A percentile compares a stretch with the other conserved stretches of the same genome.
Evolutionary conservation across 2,888 invertebrate species (phyloP).

Genomic region (Conomelus anceps): DNA sequence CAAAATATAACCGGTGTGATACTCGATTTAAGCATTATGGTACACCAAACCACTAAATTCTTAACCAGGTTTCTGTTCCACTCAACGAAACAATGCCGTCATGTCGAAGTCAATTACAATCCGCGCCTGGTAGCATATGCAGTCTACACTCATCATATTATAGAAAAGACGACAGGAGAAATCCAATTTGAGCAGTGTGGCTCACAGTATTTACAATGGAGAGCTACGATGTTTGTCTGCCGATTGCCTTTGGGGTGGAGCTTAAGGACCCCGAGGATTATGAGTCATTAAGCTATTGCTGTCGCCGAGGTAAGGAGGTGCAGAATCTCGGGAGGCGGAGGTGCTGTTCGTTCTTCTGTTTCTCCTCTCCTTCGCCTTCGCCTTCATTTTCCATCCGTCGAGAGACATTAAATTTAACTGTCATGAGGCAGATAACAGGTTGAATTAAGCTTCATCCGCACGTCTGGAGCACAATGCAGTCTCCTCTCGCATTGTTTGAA

Average conservation of each 20-base stretch:
- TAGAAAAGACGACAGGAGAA: neutral
- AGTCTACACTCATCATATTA: neutral
- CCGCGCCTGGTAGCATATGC: neutral
- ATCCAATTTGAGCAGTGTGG: neutral
- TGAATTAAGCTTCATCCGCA: slow-evolving; percentile 14
- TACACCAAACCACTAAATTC: neutral
- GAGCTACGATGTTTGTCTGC: slow-evolving; percentile 1
- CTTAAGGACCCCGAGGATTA: neutral
- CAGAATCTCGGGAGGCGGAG: neutral
- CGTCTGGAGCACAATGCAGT: slow-evolving; percentile 8
- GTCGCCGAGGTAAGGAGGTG: neutral
- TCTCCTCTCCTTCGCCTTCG: neutral
- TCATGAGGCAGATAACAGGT: slow-evolving; percentile 13
- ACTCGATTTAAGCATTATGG: too few relatives aligned
- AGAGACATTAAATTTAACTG: slow-evolving; percentile 14
- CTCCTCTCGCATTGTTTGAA: slow-evolving; percentile 10
- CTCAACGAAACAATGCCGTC: neutral
- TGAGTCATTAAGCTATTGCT: slow-evolving; percentile 10
- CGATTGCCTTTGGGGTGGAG: slow-evolving; percentile 1
- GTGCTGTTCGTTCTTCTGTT: neutral
- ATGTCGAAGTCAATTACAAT: neutral
- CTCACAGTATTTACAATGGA: neutral
- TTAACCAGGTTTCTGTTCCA: neutral
- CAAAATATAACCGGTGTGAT: too few relatives aligned
- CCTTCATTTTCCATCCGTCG: neutral